Conservation (phyloP, 2,888 invertebrate genomes). For the Copidosoma aretas region DNA sequence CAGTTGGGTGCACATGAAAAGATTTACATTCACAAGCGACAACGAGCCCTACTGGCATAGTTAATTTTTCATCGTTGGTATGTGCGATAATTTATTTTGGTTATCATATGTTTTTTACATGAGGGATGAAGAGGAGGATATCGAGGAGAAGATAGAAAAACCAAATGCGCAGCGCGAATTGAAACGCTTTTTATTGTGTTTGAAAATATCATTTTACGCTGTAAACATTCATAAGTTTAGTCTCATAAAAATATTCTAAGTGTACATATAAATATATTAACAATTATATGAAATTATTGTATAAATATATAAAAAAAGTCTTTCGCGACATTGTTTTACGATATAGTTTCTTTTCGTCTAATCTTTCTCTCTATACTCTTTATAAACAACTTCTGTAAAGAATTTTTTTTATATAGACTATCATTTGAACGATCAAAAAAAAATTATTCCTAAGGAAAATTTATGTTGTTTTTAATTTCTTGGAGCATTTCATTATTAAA, state of each 20-base stretch:
- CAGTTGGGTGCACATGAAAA: conserved; percentile 61
- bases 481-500: not conserved
- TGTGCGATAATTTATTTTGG: not conserved
- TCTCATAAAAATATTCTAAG: conserved; percentile 33
- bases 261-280: conserved; percentile 39
- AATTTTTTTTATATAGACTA: not conserved
- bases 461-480: not conserved
- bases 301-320: conserved; percentile 34
- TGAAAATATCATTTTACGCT: conserved; percentile 18
- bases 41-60: conserved; percentile 39
- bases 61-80: conserved; percentile 3
- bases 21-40: conserved; percentile 36
- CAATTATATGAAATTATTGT: conserved; percentile 38
- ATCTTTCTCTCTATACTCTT: not conserved
- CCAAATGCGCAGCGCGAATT: not conserved
- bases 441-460: not conserved
- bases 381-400: conserved; percentile 6
- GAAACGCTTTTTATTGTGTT: conserved; percentile 34
- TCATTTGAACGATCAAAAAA: not conserved
- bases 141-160: not conserved
- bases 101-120: not conserved
- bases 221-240: conserved; percentile 31
- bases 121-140: not conserved
- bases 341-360: not conserved
- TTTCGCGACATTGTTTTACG: conserved; percentile 1